phyloP scores from a whole-genome alignment of 2,113 vertebrate species.

The Ciconia boyciana region DNA sequence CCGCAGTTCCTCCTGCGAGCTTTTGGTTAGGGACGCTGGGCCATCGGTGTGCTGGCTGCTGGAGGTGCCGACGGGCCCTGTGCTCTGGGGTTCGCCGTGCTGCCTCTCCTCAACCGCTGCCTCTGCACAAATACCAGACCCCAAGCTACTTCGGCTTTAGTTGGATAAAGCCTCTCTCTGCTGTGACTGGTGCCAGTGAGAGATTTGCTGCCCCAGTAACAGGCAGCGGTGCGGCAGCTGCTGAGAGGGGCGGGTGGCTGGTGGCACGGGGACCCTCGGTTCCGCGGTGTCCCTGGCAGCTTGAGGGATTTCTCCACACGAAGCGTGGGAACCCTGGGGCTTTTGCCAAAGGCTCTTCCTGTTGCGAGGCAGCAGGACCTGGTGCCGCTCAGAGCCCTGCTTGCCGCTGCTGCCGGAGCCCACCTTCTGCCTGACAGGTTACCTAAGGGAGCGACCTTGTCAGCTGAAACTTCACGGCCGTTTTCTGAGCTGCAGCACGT shows the following conservation, averaged over 20 bases:
- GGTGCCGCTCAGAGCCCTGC: background rate
- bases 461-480: background rate
- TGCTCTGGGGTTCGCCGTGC: background rate
- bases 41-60: background rate
- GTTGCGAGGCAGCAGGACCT: accelerated
- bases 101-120: background rate
- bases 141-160: background rate
- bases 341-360: background rate
- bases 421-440: accelerated
- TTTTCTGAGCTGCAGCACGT: background rate
- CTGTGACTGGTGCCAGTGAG: background rate
- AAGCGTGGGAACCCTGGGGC: background rate
- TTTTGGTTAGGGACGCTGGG: background rate
- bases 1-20: accelerated
- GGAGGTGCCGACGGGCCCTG: background rate
- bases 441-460: background rate
- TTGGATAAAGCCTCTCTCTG: background rate
- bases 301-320: accelerated
- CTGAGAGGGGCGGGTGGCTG: too few relatives aligned
- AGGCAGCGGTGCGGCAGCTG: background rate
- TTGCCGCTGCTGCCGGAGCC: accelerated
- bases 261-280: background rate
- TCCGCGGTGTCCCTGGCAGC: accelerated
- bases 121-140: background rate
- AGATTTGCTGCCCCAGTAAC: background rate